These are phyloP conservation scores for Podargus strigoides DNA, from an alignment of 2,797 vertebrate genomes.

Conservation along the genomic window DNA sequence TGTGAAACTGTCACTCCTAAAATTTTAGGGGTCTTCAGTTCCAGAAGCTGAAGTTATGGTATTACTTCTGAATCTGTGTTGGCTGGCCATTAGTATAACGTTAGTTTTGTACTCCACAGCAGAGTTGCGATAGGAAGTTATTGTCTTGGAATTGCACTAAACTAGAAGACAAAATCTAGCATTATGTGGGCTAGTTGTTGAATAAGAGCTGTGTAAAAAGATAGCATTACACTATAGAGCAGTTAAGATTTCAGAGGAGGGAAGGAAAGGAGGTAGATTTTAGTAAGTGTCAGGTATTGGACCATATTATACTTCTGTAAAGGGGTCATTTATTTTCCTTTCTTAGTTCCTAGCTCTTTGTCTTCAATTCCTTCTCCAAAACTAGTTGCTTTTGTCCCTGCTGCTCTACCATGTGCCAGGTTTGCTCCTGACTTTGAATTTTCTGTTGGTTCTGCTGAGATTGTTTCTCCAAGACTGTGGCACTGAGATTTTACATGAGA, in stretches of 20 bases:
- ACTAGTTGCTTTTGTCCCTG: neutral
- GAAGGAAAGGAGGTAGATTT: neutral
- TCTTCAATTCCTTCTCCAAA: neutral
- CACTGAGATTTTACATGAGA: neutral
- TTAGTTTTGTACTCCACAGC: neutral
- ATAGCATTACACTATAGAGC: neutral
- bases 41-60: neutral
- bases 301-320: neutral
- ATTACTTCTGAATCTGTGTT: neutral
- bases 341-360: neutral
- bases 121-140: neutral
- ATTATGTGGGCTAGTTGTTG: neutral
- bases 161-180: neutral
- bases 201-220: neutral
- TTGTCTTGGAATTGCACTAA: neutral
- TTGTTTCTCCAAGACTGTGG: neutral
- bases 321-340: neutral
- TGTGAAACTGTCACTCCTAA: neutral
- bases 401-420: neutral
- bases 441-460: neutral
- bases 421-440: neutral
- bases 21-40: neutral
- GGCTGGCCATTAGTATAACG: neutral
- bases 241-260: neutral
- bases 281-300: neutral